phyloP scores from a whole-genome alignment of 2,113 vertebrate species.

The Hemicordylus capensis region DNA sequence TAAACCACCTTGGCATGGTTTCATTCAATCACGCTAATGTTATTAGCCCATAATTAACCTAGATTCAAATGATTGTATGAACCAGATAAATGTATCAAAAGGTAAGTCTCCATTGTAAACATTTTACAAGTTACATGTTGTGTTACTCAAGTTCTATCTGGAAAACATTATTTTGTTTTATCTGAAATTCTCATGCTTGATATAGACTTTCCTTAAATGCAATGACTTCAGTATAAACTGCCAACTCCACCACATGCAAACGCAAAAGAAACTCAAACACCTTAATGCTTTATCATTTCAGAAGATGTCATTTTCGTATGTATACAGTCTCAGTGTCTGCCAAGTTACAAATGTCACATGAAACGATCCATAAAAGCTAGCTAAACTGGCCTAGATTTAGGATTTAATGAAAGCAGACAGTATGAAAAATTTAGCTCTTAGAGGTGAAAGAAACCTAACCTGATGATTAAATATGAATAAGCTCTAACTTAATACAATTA shows the following conservation, averaged over 20 bases:
- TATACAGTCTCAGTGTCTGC: slow-evolving; percentile 66
- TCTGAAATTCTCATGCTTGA: neutral
- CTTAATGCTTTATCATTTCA: slow-evolving; percentile 74
- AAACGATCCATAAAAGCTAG: slow-evolving; percentile 67
- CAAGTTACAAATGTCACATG: slow-evolving; percentile 67
- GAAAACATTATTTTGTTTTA: neutral
- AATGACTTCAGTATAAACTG: slow-evolving; percentile 69
- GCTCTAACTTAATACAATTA: slow-evolving; percentile 56
- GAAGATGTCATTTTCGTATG: slow-evolving; percentile 74
- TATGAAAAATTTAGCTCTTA: slow-evolving; percentile 34
- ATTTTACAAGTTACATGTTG: neutral
- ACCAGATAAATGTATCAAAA: neutral
- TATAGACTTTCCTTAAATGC: slow-evolving; percentile 55
- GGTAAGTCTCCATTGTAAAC: neutral
- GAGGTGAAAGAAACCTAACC: slow-evolving; percentile 19
- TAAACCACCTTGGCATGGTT: too few species aligned
- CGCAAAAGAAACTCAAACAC: slow-evolving; percentile 60
- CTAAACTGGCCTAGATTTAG: slow-evolving; percentile 55
- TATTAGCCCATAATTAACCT: too few species aligned
- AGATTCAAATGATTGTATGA: too few species aligned
- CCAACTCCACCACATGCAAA: neutral
- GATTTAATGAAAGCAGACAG: slow-evolving; percentile 63
- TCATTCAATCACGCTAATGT: too few species aligned
- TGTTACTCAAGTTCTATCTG: neutral
- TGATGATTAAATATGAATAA: slow-evolving; percentile 58